phyloP scores from a whole-genome alignment of 2,797 vertebrate species.

The Octomys mimax region DNA sequence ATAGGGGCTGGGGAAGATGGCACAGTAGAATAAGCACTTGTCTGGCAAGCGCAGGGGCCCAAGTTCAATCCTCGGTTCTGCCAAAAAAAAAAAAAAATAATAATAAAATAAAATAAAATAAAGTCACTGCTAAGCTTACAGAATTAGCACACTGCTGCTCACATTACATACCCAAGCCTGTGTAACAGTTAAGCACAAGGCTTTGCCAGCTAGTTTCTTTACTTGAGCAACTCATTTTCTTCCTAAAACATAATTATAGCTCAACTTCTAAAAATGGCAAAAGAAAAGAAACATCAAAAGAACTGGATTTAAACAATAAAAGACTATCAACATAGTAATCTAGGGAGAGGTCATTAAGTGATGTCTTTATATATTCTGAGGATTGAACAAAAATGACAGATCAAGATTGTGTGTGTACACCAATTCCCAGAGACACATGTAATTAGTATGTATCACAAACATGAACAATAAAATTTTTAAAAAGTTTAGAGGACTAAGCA shows the following conservation, averaged over 20 bases:
- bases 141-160: background rate
- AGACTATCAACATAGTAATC: constrained; percentile 23
- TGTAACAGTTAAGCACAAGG: constrained; percentile 48
- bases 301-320: background rate
- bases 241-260: constrained; percentile 47
- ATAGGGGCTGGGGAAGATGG: background rate
- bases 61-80: too few species aligned
- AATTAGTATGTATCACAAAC: background rate
- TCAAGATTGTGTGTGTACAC: background rate
- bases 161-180: background rate
- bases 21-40: too few species aligned
- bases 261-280: constrained; percentile 45
- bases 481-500: background rate
- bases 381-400: background rate
- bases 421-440: background rate
- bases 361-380: background rate
- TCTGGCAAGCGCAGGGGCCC: too few species aligned
- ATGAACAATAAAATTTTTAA: background rate
- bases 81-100: too few species aligned
- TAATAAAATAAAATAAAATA: too few species aligned
- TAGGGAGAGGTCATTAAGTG: background rate
- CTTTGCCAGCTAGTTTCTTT: constrained; percentile 20
- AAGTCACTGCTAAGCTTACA: background rate
- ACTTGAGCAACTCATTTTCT: background rate
- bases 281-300: constrained; percentile 18